phyloP scores from a whole-genome alignment of 2,113 vertebrate genomes.

The Eulemur rufifrons region DNA sequence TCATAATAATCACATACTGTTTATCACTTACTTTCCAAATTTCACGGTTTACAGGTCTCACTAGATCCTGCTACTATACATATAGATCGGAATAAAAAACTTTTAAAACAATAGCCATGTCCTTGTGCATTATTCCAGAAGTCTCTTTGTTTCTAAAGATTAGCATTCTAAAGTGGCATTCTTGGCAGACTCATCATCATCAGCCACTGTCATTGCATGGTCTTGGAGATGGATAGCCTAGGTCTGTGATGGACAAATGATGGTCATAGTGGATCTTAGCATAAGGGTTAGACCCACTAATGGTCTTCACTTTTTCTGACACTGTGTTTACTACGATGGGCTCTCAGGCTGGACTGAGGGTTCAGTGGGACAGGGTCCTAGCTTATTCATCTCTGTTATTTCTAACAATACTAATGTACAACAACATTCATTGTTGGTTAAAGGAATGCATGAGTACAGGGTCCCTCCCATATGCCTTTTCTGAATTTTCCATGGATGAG shows the following conservation, averaged over 20 bases:
- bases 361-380: neutral
- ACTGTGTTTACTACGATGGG: neutral
- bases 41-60: constrained; percentile 1
- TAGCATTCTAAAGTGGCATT: neutral
- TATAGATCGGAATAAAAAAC: neutral
- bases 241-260: neutral
- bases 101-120: neutral
- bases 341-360: neutral
- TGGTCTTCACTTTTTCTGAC: neutral
- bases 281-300: neutral
- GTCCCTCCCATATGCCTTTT: neutral
- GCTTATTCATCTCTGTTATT: neutral
- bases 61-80: neutral
- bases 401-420: neutral
- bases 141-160: constrained; percentile 3
- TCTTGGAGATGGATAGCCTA: neutral
- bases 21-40: constrained; percentile 15
- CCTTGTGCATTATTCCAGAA: neutral
- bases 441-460: neutral
- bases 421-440: neutral
- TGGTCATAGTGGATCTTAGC: neutral
- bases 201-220: neutral
- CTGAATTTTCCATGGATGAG: neutral
- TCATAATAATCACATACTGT: constrained; percentile 31
- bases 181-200: neutral